Conservation (phyloP, 1,140 invertebrate genomes). For the Arion vulgaris region DNA sequence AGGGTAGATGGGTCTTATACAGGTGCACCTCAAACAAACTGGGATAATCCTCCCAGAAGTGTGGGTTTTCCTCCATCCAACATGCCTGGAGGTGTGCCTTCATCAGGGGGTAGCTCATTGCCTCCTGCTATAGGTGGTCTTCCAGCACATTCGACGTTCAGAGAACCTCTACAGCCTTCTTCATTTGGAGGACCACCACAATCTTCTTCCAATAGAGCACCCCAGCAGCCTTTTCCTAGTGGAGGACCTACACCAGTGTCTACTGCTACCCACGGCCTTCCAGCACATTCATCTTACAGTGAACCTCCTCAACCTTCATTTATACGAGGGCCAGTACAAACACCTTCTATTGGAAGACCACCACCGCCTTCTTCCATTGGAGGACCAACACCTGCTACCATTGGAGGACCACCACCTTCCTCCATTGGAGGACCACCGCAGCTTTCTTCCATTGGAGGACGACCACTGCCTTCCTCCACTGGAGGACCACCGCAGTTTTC, state of each 20-base stretch:
- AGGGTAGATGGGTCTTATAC: not conserved
- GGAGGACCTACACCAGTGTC: not conserved
- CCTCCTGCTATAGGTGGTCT: not conserved
- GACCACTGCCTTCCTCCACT: not conserved
- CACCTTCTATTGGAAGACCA: too few species aligned
- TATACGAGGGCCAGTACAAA: too few species aligned
- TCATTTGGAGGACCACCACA: too few species aligned
- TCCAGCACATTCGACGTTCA: not conserved
- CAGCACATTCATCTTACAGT: not conserved
- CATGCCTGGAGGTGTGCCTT: not conserved
- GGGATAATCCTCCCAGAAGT: not conserved
- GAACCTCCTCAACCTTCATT: too few species aligned
- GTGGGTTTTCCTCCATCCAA: not conserved
- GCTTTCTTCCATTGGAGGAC: not conserved
- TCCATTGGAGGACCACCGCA: not conserved
- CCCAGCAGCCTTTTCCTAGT: too few species aligned
- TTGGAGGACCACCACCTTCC: not conserved
- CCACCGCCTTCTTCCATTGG: too few species aligned
- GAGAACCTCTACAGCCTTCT: too few species aligned
- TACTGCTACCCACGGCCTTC: not conserved
- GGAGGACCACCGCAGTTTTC: not conserved
- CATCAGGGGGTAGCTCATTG: not conserved
- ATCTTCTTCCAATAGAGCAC: too few species aligned
- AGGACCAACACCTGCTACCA: too few species aligned
- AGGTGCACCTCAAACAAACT: not conserved